phyloP scores from a whole-genome alignment of 2,888 invertebrate genomes.

The Hemicrepidius hirtus region DNA sequence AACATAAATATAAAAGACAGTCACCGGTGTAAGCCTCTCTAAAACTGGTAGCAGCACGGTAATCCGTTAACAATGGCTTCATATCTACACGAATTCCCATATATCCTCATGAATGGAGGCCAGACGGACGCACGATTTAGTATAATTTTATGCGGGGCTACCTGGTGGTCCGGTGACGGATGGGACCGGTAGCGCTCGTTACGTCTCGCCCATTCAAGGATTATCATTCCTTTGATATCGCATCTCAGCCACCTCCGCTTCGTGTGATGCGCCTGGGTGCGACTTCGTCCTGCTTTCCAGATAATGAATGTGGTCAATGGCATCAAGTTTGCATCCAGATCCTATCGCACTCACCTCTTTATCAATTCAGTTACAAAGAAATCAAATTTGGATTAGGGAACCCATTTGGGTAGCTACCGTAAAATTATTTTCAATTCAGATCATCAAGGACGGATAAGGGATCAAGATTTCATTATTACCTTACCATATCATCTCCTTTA shows the following conservation, averaged over 20 bases:
- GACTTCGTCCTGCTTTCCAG: constrained; percentile 41
- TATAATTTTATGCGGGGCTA: constrained; percentile 71
- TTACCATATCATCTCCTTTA: constrained; percentile 2
- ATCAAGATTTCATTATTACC: constrained; percentile 1
- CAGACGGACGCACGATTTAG: constrained; percentile 70
- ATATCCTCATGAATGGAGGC: constrained; percentile 69
- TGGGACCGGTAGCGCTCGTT: constrained; percentile 69
- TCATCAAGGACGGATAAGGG: neutral
- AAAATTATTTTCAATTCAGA: constrained; percentile 13
- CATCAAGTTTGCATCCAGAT: constrained; percentile 44
- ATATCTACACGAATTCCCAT: constrained; percentile 70
- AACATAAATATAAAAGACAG: constrained; percentile 41
- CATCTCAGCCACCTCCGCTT: constrained; percentile 64
- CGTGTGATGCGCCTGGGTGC: constrained; percentile 49
- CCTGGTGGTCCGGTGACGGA: constrained; percentile 71
- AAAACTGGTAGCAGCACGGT: constrained; percentile 70
- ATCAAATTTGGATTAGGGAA: constrained; percentile 44
- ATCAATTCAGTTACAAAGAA: constrained; percentile 33
- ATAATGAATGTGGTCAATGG: constrained; percentile 47
- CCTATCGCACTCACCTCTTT: constrained; percentile 32
- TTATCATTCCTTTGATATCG: constrained; percentile 69
- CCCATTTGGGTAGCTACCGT: neutral
- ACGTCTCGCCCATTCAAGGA: constrained; percentile 69
- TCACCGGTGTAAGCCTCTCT: constrained; percentile 54
- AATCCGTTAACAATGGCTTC: constrained; percentile 70